Conservation (phyloP, 2,113 vertebrate species). For the Triplophysa siluroides region DNA sequence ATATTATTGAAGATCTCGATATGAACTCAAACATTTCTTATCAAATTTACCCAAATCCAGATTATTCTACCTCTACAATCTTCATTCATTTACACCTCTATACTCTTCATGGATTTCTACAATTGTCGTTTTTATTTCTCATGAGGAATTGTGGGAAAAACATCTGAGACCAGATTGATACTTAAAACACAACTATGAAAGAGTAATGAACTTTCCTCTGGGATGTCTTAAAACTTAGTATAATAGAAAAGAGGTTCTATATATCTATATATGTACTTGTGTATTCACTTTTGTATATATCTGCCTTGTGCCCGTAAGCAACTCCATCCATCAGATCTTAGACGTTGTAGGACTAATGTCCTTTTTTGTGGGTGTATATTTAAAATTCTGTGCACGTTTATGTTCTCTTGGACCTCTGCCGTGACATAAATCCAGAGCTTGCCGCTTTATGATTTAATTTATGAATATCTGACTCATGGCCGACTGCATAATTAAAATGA, state of each 20-base stretch:
- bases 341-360: not conserved
- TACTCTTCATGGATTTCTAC: no score
- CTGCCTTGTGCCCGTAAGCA: conserved; percentile 21
- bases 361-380: not conserved
- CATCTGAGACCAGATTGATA: no score
- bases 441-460: conserved; percentile 24
- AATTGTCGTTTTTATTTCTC: no score
- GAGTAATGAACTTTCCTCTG: no score
- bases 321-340: not conserved
- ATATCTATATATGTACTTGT: not conserved
- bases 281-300: not conserved
- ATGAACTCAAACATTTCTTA: no score
- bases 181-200: no score
- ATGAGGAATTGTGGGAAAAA: no score
- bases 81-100: no score
- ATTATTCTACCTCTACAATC: no score
- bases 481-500: conserved; percentile 37
- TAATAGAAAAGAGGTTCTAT: not conserved
- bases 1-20: no score
- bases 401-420: not conserved
- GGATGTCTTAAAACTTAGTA: no score
- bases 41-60: no score
- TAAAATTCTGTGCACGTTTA: conserved; percentile 1
- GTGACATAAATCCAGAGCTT: not conserved
- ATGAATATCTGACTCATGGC: conserved; percentile 32